A percentile compares a stretch with the other conserved stretches of the same genome.
phyloP scores from a whole-genome alignment of 2,888 invertebrate genomes.

The Chouioia cunea region DNA sequence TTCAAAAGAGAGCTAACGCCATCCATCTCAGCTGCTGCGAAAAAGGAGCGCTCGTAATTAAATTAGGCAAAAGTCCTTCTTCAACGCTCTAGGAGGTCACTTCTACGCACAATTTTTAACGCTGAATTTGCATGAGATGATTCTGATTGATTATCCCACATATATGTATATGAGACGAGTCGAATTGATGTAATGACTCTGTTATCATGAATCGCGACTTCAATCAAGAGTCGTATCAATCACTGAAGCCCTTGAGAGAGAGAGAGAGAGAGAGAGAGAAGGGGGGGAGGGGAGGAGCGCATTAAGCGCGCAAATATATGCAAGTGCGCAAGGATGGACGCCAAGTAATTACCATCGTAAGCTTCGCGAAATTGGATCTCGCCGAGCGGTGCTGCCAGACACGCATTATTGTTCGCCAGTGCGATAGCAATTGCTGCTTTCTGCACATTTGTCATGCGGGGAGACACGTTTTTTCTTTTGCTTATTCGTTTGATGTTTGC shows the following conservation, averaged over 20 bases:
- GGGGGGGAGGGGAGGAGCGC: conserved; percentile 8
- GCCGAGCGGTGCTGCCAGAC: background rate
- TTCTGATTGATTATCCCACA: too few species aligned
- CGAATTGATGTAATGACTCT: too few species aligned
- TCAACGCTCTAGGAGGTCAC: background rate
- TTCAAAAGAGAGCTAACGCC: conserved; percentile 47
- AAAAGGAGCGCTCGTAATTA: conserved; percentile 58
- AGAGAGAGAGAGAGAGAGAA: too few species aligned
- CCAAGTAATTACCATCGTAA: conserved; percentile 51
- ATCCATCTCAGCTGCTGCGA: conserved; percentile 56
- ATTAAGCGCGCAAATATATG: conserved; percentile 54
- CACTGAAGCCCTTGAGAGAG: too few species aligned
- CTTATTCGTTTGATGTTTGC: too few species aligned
- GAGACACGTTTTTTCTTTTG: too few species aligned
- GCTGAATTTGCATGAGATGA: too few species aligned
- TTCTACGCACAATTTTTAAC: background rate
- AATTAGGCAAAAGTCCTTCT: conserved; percentile 57
- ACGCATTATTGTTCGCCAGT: conserved; percentile 3
- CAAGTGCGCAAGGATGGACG: conserved; percentile 50
- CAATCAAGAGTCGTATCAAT: too few species aligned
- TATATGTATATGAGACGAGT: too few species aligned
- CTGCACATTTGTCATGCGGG: too few species aligned
- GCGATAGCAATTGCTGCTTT: background rate
- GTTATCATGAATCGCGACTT: too few species aligned
- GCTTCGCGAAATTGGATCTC: conserved; percentile 34